Evolutionary conservation across 2,888 invertebrate species (phyloP), one percentile per base, ranked within the genome.

Genomic region (Epirrhoe tristata): DNA sequence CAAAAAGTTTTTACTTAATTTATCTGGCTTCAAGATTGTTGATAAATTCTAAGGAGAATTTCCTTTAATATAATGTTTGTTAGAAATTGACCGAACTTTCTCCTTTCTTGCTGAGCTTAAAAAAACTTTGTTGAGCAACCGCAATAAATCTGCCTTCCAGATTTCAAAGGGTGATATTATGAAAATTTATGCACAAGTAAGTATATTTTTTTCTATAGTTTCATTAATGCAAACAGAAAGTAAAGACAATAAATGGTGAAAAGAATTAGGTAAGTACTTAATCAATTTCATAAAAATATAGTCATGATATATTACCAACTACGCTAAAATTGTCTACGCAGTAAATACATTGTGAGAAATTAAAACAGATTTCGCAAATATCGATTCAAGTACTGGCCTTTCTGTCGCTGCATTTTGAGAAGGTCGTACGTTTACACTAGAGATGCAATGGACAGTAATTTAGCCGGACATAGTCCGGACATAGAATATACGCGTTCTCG

Each of bases 361-460:
- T 14, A 52, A 59, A 46, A 39, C 4, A 50, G 8, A 50, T 57
- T 64, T 64, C 50, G 54, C 36, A 56, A 65, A 43, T 48, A 8
- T 52, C 32, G 12, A 16, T 59, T 58, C 57, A 32, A 31, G 46
- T 34, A 46, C 24, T 54, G 7, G 14, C 51, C 64, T 64, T 68
- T 55, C 58, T 46, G 51, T 52, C 39, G 46, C 50, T 61, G 68
- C 68, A 61, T 48, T 67, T 56, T 71, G 48, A 74, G 74, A 79
- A 81, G 80, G 79, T 74, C 73, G 64, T 53, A 50, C 59, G 68
- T 76, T 74, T 36, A 43, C 5, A 43, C 39, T 43, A 43, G 39
- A 10, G 12, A 43, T 43, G 39, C 12, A 43, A 36, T 36, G 39
- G 3, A 12, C 12, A 43, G 12, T 10, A 36, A 43, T 12, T 43